A percentile compares a stretch with the other conserved stretches of the same genome.
Evolutionary conservation across 2,797 vertebrate species (phyloP).

Genomic region (Lates japonicus): DNA sequence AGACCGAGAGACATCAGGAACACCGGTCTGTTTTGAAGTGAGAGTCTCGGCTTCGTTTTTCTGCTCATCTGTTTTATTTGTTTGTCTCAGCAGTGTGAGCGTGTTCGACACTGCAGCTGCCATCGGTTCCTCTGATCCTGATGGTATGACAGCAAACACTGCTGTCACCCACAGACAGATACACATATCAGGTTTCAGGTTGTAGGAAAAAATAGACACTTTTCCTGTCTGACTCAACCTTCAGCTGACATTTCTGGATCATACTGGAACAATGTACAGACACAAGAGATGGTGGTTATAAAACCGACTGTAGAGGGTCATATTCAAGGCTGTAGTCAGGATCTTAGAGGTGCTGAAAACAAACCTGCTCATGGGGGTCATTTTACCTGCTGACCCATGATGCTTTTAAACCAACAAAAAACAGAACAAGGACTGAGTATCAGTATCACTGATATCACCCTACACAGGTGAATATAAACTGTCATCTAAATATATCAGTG

Average conservation of each 20-base stretch:
- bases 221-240: constrained; percentile 23
- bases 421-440: no score
- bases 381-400: neutral
- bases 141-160: constrained; percentile 39
- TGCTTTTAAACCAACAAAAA: neutral
- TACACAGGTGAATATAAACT: no score
- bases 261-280: neutral
- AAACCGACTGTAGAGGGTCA: neutral
- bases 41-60: neutral
- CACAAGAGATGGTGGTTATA: neutral
- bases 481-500: neutral
- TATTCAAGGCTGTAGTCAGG: neutral
- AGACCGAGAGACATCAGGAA: constrained; percentile 16
- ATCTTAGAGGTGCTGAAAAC: neutral
- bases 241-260: constrained; percentile 29
- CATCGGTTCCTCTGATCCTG: constrained; percentile 29
- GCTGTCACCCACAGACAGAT: constrained; percentile 32
- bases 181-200: constrained; percentile 12
- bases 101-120: neutral
- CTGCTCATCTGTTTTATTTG: constrained; percentile 3
- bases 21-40: constrained; percentile 16
- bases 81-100: constrained; percentile 27
- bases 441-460: no score
- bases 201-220: constrained; percentile 36
- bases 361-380: no score